Evolutionary conservation across 1,140 invertebrate species (phyloP), one percentile per base, ranked within the genome.

Genomic region (Carposina sasakii): DNA sequence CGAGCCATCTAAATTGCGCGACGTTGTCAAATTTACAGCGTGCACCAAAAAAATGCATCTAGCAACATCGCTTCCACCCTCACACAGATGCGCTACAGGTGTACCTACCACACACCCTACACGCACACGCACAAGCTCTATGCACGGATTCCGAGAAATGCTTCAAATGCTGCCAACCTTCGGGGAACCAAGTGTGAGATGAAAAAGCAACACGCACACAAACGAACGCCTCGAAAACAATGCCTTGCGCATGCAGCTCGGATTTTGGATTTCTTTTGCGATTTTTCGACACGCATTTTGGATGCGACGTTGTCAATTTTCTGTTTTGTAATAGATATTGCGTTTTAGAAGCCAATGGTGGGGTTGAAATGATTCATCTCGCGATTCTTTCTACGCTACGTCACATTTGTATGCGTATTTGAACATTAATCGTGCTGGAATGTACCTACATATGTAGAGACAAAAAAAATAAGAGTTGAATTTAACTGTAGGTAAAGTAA

Each of bases 1-100:
- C 17, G 45, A 43, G 48, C 42, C 43, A 37, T 56, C 51, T 48
- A 54, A 70, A 75, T 64, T 63, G 60, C 59, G 72, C 74, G 74
- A 73, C 72, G 76, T 79, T 81, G 76, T 78, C 72, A 79, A 79
- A 66, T 77, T 76, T 68, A 72, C 74, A 45, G 47, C 61, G 57
- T 57, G 63, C 60, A 65, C 48, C 48, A 52, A 67, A 71, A 77
- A 73, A 73, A 71, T 63, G 63, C 64, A 72, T 71, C 71, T 65
- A 73, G 68, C 67, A 71, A 76, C 71, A 71, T 54, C 68, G 74
- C 76, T 71, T 61, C 54, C 31, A 48, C 28, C 51, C 54, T 15
- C 56, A 57, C 52, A 52, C 57, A 50, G 23, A 22, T 16, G 42
- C 21, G 43, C 19, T 54, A 63, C 64, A 63, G 64, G 64, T 67